These are phyloP conservation scores for Sinhomidia bicolor DNA, from an alignment of 2,888 invertebrate species.

Conservation along the genomic window DNA sequence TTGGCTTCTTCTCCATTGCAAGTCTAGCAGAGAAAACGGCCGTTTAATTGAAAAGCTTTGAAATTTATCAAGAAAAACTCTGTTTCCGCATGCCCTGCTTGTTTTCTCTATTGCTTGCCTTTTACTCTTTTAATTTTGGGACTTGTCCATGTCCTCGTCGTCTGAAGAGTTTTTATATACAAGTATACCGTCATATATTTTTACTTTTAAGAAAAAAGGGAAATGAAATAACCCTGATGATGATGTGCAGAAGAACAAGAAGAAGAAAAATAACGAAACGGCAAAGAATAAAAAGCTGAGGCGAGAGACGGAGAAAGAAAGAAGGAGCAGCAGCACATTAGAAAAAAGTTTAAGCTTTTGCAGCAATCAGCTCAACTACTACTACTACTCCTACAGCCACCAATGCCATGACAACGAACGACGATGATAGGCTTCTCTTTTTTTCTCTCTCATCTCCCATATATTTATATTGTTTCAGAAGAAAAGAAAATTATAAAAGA, in stretches of 20 bases:
- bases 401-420: not conserved
- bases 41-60: constrained; percentile 57
- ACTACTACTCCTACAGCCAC: not conserved
- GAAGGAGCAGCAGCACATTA: not conserved
- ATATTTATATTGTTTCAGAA: not conserved
- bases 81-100: not conserved
- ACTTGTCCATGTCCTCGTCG: not conserved
- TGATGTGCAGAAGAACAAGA: not conserved
- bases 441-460: not conserved
- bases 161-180: too few species aligned
- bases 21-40: constrained; percentile 51
- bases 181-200: not conserved
- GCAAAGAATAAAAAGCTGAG: not conserved
- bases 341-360: constrained; percentile 31
- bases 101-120: not conserved
- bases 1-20: not conserved
- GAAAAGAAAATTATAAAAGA: constrained; percentile 27
- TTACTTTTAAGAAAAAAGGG: not conserved
- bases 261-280: not conserved
- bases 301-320: not conserved
- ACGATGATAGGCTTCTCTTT: constrained; percentile 9
- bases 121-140: not conserved
- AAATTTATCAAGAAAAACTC: constrained; percentile 46
- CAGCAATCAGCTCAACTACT: constrained; percentile 7
- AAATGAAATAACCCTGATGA: constrained; percentile 33